A percentile compares a stretch with the other conserved stretches of the same genome.
These are phyloP conservation scores for Epinotia bilunana DNA, from an alignment of 2,888 invertebrate genomes.

Conservation along the genomic window DNA sequence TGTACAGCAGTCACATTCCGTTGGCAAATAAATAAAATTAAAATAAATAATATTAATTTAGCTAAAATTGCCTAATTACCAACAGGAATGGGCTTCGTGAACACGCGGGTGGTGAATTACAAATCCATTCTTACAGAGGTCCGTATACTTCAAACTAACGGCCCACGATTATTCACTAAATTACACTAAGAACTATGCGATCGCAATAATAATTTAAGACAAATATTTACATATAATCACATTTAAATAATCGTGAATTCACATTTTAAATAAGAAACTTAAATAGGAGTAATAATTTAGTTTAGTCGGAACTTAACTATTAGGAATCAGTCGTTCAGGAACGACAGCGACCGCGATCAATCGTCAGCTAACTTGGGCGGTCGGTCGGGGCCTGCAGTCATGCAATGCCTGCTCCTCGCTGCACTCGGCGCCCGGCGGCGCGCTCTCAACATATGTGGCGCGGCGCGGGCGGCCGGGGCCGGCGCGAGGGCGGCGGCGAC, in stretches of 20 bases:
- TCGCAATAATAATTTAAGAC: conserved; percentile 80
- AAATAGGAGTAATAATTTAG: conserved; percentile 80
- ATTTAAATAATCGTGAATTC: conserved; percentile 75
- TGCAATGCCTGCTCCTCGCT: no score
- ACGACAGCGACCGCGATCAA: conserved; percentile 64
- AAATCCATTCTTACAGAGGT: conserved; percentile 78
- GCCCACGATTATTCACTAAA: conserved; percentile 62
- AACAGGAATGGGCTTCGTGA: conserved; percentile 81
- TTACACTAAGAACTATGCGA: conserved; percentile 75
- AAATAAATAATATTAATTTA: conserved; percentile 81
- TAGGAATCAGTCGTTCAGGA: conserved; percentile 82
- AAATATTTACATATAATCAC: conserved; percentile 81
- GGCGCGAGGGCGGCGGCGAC: conserved; percentile 42
- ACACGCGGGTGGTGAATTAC: conserved; percentile 84
- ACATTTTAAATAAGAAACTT: conserved; percentile 77
- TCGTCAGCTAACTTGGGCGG: conserved; percentile 61
- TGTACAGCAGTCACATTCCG: conserved; percentile 83
- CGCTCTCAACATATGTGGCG: conserved; percentile 58
- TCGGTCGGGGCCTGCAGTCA: conserved; percentile 14
- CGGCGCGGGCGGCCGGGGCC: conserved; percentile 52
- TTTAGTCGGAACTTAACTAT: conserved; percentile 78
- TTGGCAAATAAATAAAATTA: conserved; percentile 81
- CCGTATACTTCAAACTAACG: conserved; percentile 63
- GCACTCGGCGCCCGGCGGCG: conserved; percentile 42
- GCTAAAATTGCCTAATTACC: conserved; percentile 83